A percentile compares a stretch with the other conserved stretches of the same genome.
These are phyloP conservation scores for fruit fly (Drosophila melanogaster) DNA, from an alignment of 1,140 invertebrate species.

Conservation along the genomic window Release_6_plus_ISO1_MT NC_004354.4:14810001-14810500, in stretches of 20 bases:
- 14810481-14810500: slow-evolving; percentile 40
- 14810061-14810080: slow-evolving; percentile 64
- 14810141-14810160: slow-evolving; percentile 15
- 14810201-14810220: no score
- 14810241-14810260: no score
- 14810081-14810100: slow-evolving; percentile 36
- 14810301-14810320: no score
- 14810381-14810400: not conserved
- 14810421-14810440: slow-evolving; percentile 1
- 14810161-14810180: not conserved
- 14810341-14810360: no score
- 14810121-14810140: slow-evolving; percentile 15
- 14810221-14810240: no score
- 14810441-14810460: not conserved
- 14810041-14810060: slow-evolving; percentile 56
- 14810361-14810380: no score
- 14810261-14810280: no score
- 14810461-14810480: slow-evolving; percentile 8
- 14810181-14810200: no score
- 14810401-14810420: not conserved
- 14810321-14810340: no score
- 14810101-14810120: slow-evolving; percentile 25
- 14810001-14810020: not conserved
- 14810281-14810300: no score
- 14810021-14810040: slow-evolving; percentile 11